Base-by-base conservation (phyloP, 2,797 vertebrate species). In the Liparis tanakae region DNA sequence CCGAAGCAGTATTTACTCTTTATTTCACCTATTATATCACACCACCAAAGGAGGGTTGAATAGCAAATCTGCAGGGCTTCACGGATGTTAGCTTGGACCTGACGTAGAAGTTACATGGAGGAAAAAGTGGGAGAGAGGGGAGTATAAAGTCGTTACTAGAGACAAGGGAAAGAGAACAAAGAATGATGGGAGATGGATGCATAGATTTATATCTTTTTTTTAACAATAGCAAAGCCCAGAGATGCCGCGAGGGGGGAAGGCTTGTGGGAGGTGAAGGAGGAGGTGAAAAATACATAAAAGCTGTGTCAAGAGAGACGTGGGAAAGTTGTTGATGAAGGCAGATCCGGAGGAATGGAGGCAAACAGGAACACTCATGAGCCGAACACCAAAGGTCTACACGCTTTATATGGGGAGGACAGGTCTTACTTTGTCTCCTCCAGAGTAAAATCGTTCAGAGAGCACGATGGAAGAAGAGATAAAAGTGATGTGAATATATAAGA, bases 351-450 rank as follows among this genome's bases (percentile, higher is more conserved):
- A 51, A 59, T n/a, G 44, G 50, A 74, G 66, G 56, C 25, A 85
- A 81, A 78, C 53, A 59, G 71, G 33, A 64, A 64, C 46, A 76
- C 74, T 41, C 57, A 39, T 58, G 57, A 81, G 54, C 65, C 81
- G 78, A 81, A 78, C 53, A 74, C 62, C 74, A 80, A 59, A 66
- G 53, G 72, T 76, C 48, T 62, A 68, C 66, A 80, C 53, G 72
- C 46, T 64, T 72, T 81, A 58, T 61, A 72, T 30, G 20, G 17
- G 46, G 65, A 75, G 81, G 81, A 77, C 69, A 78, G 72, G 78
- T 80, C 67, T 77, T 77, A 71, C 69, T 79, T 73, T 74, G 69
- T 74, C 80, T 81, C 34, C 68, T 75, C 68, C n/a, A 41, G 48
- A 77, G 80, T 44, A 64, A 69, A 81, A 73, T 44, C 6, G 3